Conservation (phyloP, 2,113 vertebrate species). For the Ptilorrhoa leucosticta region DNA sequence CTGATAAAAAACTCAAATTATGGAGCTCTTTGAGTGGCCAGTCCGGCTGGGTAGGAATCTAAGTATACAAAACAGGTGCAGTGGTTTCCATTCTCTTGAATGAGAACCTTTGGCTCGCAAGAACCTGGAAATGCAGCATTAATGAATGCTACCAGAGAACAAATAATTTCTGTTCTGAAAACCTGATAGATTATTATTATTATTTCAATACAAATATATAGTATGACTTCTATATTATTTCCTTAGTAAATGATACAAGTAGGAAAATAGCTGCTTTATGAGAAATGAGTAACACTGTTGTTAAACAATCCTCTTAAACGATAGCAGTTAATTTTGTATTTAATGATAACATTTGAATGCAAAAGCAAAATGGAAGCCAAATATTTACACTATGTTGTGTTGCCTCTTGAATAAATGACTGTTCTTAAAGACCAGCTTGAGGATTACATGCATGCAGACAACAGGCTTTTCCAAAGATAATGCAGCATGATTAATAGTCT, state of each 20-base stretch:
- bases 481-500: slow-evolving; percentile 30
- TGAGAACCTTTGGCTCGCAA: not conserved
- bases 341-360: not conserved
- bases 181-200: not conserved
- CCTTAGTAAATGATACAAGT: not conserved
- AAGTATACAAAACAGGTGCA: not conserved
- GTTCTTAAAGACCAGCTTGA: not conserved
- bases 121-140: not conserved
- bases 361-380: not conserved
- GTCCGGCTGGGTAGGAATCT: not conserved
- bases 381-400: not conserved
- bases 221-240: not conserved
- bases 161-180: not conserved
- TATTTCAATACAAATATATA: not conserved
- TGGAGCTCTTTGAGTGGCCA: not conserved
- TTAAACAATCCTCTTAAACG: not conserved
- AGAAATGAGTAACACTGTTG: not conserved
- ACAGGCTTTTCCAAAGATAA: slow-evolving; percentile 3
- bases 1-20: not conserved
- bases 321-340: not conserved
- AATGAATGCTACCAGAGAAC: not conserved
- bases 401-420: not conserved
- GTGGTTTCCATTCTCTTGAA: not conserved
- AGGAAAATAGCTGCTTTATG: not conserved
- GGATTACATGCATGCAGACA: not conserved